Evolutionary conservation across 2,888 invertebrate species (phyloP).

Genomic region (Brenthis hecate): DNA sequence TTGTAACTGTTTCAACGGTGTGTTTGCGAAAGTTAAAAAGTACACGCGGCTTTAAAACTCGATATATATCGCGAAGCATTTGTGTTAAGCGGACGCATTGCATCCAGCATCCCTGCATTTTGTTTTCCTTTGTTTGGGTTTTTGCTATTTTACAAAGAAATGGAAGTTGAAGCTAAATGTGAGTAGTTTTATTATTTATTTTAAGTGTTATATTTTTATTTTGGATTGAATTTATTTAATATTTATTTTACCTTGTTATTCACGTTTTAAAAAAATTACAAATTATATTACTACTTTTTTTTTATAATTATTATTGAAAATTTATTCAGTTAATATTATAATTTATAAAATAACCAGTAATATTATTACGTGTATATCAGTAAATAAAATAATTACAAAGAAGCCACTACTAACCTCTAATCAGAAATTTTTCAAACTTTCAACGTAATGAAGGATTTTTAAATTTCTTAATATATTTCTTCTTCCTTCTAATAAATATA

Average conservation of each 20-base stretch:
- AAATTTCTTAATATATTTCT: no score
- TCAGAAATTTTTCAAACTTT: no score
- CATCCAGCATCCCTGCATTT: conserved; percentile 47
- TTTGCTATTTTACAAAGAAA: conserved; percentile 47
- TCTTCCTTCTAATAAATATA: no score
- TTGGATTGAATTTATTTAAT: not conserved
- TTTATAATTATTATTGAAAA: no score
- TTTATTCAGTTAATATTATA: no score
- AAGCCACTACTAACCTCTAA: no score
- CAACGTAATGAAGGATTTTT: no score
- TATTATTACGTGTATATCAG: no score
- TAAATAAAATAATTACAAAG: no score
- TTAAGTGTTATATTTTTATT: conserved; percentile 2
- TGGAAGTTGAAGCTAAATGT: conserved; percentile 76
- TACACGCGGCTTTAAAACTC: conserved; percentile 47
- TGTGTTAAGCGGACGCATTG: conserved; percentile 53
- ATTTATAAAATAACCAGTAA: no score
- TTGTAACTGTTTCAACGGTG: conserved; percentile 67
- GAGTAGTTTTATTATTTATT: conserved; percentile 46
- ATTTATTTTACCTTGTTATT: not conserved
- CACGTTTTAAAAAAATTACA: not conserved
- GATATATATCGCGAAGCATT: conserved; percentile 52
- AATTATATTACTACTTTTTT: no score
- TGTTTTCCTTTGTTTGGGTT: conserved; percentile 45
- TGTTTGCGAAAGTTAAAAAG: conserved; percentile 35